Base-by-base conservation (phyloP, 2,113 vertebrate species). In the Mesitornis unicolor region DNA sequence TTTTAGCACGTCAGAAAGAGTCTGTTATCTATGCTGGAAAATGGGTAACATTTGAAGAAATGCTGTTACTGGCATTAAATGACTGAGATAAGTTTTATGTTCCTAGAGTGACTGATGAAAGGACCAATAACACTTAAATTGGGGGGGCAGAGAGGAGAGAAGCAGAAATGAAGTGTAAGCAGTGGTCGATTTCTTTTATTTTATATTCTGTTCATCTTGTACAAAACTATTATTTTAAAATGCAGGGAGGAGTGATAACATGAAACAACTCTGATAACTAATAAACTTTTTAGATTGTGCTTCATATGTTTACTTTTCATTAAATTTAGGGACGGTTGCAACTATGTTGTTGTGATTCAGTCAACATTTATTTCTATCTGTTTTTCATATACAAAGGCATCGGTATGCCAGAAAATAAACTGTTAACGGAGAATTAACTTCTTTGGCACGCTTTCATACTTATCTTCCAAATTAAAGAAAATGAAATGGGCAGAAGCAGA, bases 381-480 rank as follows among this genome's bases (percentile, higher is more conserved):
- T 48, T 98, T 98, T 98, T 98, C 98, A 95, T 97, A 97, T 98
- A 98, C 98, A 98, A 98, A 98, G 98, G 97, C 98, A 95, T 80
- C 15, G 64, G 94, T 97, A 84, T 98, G 98, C 98, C 98, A 98
- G 97, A 96, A 98, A 98, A 98, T 98, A 98, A 98, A 98, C 98
- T 98, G 98, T 98, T 98, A 98, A 98, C 97, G 89, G 97, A 98
- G 98, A 98, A 98, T 98, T 98, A 98, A 98, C 98, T 98, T 98
- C 97, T 97, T 97, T 98, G 98, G 98, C 98, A 98, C 47, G 97
- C 96, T 98, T 98, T 98, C 98, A 87, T 98, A 98, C 98, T 98
- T 98, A 97, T 98, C 98, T 98, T 98, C 98, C 98, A 98, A 98
- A 98, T 98, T 98, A 98, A 98, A 98, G 98, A 98, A 98, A 98